phyloP scores from a whole-genome alignment of 37 sponge, comb jelly and placozoan species.

The Amphimedon queenslandica region DNA sequence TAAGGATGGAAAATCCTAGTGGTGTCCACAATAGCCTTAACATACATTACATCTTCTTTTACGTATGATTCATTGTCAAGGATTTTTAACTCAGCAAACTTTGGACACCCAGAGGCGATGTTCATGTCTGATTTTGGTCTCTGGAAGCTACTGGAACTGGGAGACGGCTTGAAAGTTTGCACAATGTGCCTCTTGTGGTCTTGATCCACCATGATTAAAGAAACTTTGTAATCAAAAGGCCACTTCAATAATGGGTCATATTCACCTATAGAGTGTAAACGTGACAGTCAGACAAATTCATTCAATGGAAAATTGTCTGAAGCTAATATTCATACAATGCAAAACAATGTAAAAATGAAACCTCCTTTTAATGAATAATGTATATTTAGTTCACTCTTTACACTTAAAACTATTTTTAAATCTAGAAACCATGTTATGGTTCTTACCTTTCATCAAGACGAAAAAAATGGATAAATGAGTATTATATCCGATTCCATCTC shows the following conservation, averaged over 20 bases:
- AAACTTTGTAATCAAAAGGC: conserved; percentile 85
- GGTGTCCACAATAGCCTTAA: conserved; percentile 67
- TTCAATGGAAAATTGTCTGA: too few species aligned
- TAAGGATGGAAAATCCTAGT: conserved; percentile 58
- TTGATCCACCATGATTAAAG: conserved; percentile 77
- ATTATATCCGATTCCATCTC: conserved; percentile 75
- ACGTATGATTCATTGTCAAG: conserved; percentile 57
- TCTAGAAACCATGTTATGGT: too few species aligned
- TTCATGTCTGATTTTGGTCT: conserved; percentile 73
- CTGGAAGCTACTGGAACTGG: conserved; percentile 53
- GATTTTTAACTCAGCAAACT: conserved; percentile 45
- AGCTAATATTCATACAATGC: too few species aligned
- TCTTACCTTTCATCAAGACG: conserved; percentile 75
- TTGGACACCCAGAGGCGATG: conserved; percentile 75
- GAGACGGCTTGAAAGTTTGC: conserved; percentile 72
- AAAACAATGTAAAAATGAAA: too few species aligned
- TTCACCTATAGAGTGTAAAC: conserved; percentile 25
- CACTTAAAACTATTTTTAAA: too few species aligned
- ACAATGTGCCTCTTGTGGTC: conserved; percentile 64
- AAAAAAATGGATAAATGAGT: conserved; percentile 78
- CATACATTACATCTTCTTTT: conserved; percentile 66
- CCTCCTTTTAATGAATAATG: too few species aligned
- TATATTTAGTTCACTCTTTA: too few species aligned
- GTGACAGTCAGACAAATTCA: not conserved
- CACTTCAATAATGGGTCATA: conserved; percentile 77